Evolutionary conservation across 2,113 vertebrate genomes (phyloP).

Genomic region (Craseonycteris thonglongyai): DNA sequence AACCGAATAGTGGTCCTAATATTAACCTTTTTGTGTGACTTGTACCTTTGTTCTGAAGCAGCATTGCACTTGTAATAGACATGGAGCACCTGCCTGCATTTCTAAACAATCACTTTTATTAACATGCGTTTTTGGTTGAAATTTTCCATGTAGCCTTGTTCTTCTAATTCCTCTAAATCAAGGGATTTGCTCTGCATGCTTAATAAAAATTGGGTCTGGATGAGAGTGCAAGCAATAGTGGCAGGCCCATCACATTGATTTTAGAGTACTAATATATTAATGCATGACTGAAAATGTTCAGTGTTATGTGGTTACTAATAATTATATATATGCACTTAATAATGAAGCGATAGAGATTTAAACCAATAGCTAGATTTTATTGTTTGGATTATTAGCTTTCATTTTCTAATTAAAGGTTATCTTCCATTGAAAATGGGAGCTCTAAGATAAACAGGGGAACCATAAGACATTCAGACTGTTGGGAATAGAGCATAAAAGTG

Average conservation of each 20-base stretch:
- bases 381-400: slow-evolving; percentile 76
- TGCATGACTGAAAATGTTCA: slow-evolving; percentile 81
- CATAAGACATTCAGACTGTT: slow-evolving; percentile 80
- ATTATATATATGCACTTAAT: slow-evolving; percentile 82
- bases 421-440: slow-evolving; percentile 76
- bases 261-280: slow-evolving; percentile 77
- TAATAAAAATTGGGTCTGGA: slow-evolving; percentile 30
- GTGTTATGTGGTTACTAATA: slow-evolving; percentile 79
- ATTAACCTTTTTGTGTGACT: slow-evolving; percentile 21
- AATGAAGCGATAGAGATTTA: slow-evolving; percentile 84
- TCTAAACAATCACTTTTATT: slow-evolving; percentile 37
- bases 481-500: slow-evolving; percentile 72
- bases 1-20: slow-evolving; percentile 31
- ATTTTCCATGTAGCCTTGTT: slow-evolving; percentile 43
- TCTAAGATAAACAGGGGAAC: slow-evolving; percentile 76
- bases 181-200: slow-evolving; percentile 61
- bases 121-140: slow-evolving; percentile 14
- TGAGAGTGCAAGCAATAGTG: slow-evolving; percentile 65
- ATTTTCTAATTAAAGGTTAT: slow-evolving; percentile 72
- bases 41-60: slow-evolving; percentile 12
- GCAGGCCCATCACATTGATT: slow-evolving; percentile 74
- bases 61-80: slow-evolving; percentile 22
- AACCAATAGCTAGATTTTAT: slow-evolving; percentile 81
- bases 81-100: slow-evolving; percentile 27
- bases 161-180: slow-evolving; percentile 9